Base-by-base conservation (phyloP, 2,113 vertebrate species). In the Macaca mulatta region DNA sequence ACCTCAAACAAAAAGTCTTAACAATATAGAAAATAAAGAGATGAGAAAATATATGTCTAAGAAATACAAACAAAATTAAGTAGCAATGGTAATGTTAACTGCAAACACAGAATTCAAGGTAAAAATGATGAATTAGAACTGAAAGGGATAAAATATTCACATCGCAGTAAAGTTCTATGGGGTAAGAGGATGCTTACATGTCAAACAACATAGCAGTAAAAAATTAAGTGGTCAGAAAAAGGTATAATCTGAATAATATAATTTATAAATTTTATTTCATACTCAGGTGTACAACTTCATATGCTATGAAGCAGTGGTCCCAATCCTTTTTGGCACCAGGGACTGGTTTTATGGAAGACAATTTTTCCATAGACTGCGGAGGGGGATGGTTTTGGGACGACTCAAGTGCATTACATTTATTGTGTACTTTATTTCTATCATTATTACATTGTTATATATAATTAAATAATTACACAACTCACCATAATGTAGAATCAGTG, bases 41-140 rank as follows among this genome's bases (percentile, higher is more conserved):
- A 80, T 57, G 32, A 90, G 18, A 75, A 96, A 94, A 90, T 57
- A 79, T 27, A 16, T 32, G 17, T 52, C 13, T 81, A 86, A 45
- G 86, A 86, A 90, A 91, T 25, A 91, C 4, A 80, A 93, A 78
- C 35, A 77, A 86, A 96, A 78, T 32, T 55, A 93, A 94, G 27
- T 55, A 72, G 35, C 57, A n/a, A 43, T 59, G 35, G 6, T 84
- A 84, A 48, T 40, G 69, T 50, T 84, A 93, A 83, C 1, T 69
- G 75, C 9, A 83, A 93, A 79, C 35, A 78, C 40, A 83, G 43
- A 90, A 82, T 48, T 55, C 57, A 93, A 82, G 32, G 78, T 27
- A 96, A 72, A 69, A 83, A 35, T 32, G 57, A 55, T 52, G 83
- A 45, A 81, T 45, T 43, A 40, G 22, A 14, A 40, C 45, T 50